Conservation (phyloP, 2,888 invertebrate genomes). For the Drosophila yooni region DNA sequence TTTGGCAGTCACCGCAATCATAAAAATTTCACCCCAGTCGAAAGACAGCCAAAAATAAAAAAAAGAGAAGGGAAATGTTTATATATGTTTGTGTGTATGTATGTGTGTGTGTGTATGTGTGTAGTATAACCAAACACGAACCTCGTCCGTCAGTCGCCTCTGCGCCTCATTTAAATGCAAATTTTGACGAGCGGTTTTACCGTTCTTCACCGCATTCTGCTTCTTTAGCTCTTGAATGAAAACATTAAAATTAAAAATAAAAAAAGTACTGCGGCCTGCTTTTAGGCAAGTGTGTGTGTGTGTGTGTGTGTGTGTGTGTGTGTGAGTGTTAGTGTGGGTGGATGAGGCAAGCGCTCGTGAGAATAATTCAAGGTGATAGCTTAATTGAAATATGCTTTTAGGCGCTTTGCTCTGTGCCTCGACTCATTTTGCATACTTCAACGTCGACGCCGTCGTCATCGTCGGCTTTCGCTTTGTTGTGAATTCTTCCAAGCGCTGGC, state of each 20-base stretch:
- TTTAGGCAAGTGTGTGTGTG: constrained; percentile 53
- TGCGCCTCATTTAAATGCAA: constrained; percentile 84
- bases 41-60: constrained; percentile 34
- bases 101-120: constrained; percentile 14
- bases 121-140: constrained; percentile 30
- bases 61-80: constrained; percentile 15
- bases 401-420: constrained; percentile 68
- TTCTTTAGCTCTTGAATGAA: constrained; percentile 67
- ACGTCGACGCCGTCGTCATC: constrained; percentile 17
- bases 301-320: constrained; percentile 22
- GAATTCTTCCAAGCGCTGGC: constrained; percentile 49
- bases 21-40: constrained; percentile 70
- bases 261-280: constrained; percentile 54
- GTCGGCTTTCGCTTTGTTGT: constrained; percentile 66
- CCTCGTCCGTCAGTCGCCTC: constrained; percentile 67
- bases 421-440: constrained; percentile 61
- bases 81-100: constrained; percentile 8
- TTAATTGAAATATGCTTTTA: constrained; percentile 84
- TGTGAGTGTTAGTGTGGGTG: constrained; percentile 25
- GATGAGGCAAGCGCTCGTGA: constrained; percentile 59
- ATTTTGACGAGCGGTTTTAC: constrained; percentile 81
- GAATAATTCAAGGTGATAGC: constrained; percentile 84
- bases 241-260: constrained; percentile 78
- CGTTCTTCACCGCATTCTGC: constrained; percentile 59
- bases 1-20: constrained; percentile 81